A percentile compares a stretch with the other conserved stretches of the same genome.
Evolutionary conservation across 2,888 invertebrate species (phyloP).

Genomic region (Catocala nupta): DNA sequence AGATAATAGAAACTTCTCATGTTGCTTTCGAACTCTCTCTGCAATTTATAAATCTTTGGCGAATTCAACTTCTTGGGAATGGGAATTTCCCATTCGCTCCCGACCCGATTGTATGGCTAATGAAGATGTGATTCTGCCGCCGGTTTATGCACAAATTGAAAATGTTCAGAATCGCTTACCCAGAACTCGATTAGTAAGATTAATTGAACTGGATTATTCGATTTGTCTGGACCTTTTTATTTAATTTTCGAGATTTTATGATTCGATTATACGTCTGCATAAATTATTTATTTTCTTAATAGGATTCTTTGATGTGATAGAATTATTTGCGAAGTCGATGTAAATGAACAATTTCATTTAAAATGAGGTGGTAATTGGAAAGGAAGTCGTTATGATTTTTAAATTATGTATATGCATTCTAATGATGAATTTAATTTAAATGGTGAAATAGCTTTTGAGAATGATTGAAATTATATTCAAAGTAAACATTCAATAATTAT

Average conservation of each 20-base stretch:
- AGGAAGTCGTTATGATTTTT: constrained; percentile 3
- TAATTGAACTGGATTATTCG: constrained; percentile 60
- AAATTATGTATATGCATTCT: neutral
- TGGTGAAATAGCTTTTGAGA: too few species aligned
- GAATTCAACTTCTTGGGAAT: constrained; percentile 61
- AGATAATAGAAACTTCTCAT: constrained; percentile 43
- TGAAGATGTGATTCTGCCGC: constrained; percentile 67
- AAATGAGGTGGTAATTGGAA: constrained; percentile 8
- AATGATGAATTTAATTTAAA: neutral
- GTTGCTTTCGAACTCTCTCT: constrained; percentile 42
- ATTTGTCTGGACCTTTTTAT: constrained; percentile 47
- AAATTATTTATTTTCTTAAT: constrained; percentile 30
- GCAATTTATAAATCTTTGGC: constrained; percentile 51
- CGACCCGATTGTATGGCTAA: constrained; percentile 74
- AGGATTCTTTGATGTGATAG: constrained; percentile 17
- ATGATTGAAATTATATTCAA: too few species aligned
- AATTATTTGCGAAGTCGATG: constrained; percentile 10
- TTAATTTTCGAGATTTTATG: constrained; percentile 45
- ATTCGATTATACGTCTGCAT: constrained; percentile 37
- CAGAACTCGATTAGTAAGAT: constrained; percentile 52
- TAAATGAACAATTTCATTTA: constrained; percentile 4
- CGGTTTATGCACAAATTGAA: constrained; percentile 72
- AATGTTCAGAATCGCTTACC: constrained; percentile 62
- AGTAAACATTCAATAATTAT: too few species aligned
- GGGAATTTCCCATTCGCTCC: constrained; percentile 63